Base-by-base conservation (phyloP, 2,797 vertebrate species). In the Cuculus canorus region DNA sequence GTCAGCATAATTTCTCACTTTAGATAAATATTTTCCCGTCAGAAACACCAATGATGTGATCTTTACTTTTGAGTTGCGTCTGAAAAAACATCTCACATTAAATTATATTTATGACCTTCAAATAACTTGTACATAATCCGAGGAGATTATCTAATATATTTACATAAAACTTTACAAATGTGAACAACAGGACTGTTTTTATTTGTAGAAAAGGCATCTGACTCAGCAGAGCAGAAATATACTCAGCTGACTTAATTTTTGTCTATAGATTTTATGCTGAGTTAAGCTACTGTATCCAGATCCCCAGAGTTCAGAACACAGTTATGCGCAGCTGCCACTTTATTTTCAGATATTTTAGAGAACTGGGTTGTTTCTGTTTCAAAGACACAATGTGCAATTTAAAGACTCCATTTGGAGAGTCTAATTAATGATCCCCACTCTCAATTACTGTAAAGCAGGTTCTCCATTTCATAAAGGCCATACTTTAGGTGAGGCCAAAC, bases 201-300 rank as follows among this genome's bases (percentile, higher is more conserved):
- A 54, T 73, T 90, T 92, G 70, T 80, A 91, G 85, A 92, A 63
- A 91, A 93, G 65, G 45, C 56, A 63, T 47, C 66, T 93, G 92
- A 90, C 75, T 95, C 95, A 94, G 94, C 95, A 96, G 73, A 92
- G 97, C 56, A 95, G 64, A 92, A 91, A 90, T 57, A 82, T 32
- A 68, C 87, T 90, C 85, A 93, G 80, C 48, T 92, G 82, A 35
- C 66, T 95, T 78, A 30, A 71, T 63, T 92, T 90, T 56, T 69
- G n/a, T n/a, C 47, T 30, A 53, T 33, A 64, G 11, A 47, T 63
- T 92, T 93, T 92, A 85, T 82, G 73, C 73, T 84, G 61, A 52
- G 43, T 70, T 91, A 84, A 93, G 45, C 59, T 88, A 66, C 2
- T 82, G 64, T 53, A 82, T 30, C 68, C 70, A 82, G 68, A 92